Base-by-base conservation (phyloP, 2,113 vertebrate genomes). In the Hymenochirus boettgeri region DNA sequence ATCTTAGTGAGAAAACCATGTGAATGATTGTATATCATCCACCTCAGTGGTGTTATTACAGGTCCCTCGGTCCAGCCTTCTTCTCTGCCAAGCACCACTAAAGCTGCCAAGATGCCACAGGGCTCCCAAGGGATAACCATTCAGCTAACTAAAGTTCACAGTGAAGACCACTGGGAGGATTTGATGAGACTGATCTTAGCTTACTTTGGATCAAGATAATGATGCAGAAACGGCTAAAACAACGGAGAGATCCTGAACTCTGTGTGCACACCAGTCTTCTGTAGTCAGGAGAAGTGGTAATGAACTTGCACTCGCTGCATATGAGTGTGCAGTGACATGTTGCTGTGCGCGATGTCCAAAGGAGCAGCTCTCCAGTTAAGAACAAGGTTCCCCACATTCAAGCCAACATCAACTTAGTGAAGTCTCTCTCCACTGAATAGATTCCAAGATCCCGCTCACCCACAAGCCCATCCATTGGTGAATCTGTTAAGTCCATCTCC, bases 401-500 rank as follows among this genome's bases (percentile, higher is more conserved):
- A 79, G 8, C 86, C 89, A 0, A 54, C 85, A 60, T 79, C 12
- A 87, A 74, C 72, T 71, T 92, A 26, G 90, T 90, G 46, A 92
- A 90, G 73, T 91, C 90, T 2, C 74, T 89, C 22, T 90, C 89
- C 24, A 85, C 85, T 0, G 89, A 91, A 73, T 86, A 24, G 89
- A 91, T 55, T 62, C 80, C 4, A 85, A 81, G 56, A 85, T 90
- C 13, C 48, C 75, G 3, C 79, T 86, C 9, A 72, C 83, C 2
- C 84, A 88, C 7, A 82, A 84, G 58, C 77, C 90, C 88, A 79
- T 54, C 80, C 90, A 2, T 48, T 90, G 19, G 80, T 92, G 47
- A 90, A 75, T 77, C 82, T 92, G 91, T 93, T 15, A 92, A 87
- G 76, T 92, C 92, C 0, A 88, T 92, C 70, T 92, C 90, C 18